phyloP scores from a whole-genome alignment of 2,113 vertebrate genomes.

The Pterophyllum scalare region DNA sequence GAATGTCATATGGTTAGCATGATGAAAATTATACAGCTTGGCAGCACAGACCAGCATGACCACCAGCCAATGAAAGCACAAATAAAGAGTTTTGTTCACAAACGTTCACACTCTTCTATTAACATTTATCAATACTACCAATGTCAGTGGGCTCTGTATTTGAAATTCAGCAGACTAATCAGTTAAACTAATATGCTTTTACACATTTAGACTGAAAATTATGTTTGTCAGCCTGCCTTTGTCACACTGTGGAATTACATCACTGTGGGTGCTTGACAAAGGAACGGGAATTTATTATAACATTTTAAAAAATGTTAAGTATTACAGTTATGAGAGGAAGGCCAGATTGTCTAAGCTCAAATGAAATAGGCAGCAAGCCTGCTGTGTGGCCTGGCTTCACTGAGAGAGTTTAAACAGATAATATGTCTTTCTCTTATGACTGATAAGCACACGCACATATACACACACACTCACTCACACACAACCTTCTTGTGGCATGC shows the following conservation, averaged over 20 bases:
- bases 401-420: conserved; percentile 77
- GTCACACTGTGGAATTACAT: conserved; percentile 1
- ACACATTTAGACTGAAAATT: conserved; percentile 1
- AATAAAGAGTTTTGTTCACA: not conserved
- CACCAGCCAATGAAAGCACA: conserved; percentile 7
- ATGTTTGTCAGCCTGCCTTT: not conserved
- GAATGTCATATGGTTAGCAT: conserved; percentile 47
- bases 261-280: conserved; percentile 18
- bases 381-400: conserved; percentile 72
- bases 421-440: conserved; percentile 68
- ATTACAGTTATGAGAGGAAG: conserved; percentile 62
- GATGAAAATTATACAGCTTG: conserved; percentile 47
- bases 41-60: conserved; percentile 29
- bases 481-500: conserved; percentile 62
- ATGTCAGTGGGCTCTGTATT: not conserved
- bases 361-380: conserved; percentile 59
- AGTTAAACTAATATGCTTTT: conserved; percentile 8
- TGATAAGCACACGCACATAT: conserved; percentile 57
- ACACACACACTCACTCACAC: conserved; percentile 49
- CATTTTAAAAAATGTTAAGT: conserved; percentile 59
- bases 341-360: conserved; percentile 56
- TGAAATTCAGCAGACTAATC: not conserved
- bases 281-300: conserved; percentile 41
- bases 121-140: conserved; percentile 6
- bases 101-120: conserved; percentile 8